phyloP scores from a whole-genome alignment of 1,140 invertebrate genomes.

The Hydropsyche tenuis region DNA sequence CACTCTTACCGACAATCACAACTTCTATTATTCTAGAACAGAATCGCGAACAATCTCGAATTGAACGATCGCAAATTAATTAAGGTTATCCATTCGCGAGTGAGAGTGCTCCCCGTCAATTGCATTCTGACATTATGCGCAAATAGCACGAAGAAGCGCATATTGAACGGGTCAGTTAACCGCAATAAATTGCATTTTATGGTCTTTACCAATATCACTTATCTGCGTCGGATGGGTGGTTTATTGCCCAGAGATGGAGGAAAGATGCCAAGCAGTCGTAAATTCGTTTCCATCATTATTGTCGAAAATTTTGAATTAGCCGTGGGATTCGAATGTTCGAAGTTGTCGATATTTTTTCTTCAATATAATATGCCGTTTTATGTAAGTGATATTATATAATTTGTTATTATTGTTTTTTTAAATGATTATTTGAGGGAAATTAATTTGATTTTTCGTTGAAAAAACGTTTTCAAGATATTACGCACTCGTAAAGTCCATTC shows the following conservation, averaged over 20 bases:
- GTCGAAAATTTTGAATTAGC: background rate
- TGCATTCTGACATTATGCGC: background rate
- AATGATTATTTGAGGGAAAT: no score
- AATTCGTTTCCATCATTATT: slow-evolving; percentile 7
- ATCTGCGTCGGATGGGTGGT: slow-evolving; percentile 9
- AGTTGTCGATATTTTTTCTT: no score
- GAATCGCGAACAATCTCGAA: background rate
- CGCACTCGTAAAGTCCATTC: no score
- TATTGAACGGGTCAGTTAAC: slow-evolving; percentile 24
- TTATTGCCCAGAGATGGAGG: slow-evolving; percentile 32
- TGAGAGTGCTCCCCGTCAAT: background rate
- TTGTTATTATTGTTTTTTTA: no score
- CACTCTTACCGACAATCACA: no score
- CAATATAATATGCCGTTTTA: no score
- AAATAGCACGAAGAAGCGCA: background rate
- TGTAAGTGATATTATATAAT: no score
- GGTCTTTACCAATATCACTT: slow-evolving; percentile 40
- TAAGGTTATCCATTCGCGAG: background rate
- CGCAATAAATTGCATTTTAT: slow-evolving; percentile 36
- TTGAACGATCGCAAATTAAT: slow-evolving; percentile 10
- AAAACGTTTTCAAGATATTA: no score
- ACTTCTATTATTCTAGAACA: background rate
- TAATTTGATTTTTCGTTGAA: no score
- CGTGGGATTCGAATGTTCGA: background rate
- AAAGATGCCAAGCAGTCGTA: slow-evolving; percentile 26